Evolutionary conservation across 2,113 vertebrate genomes (phyloP).

Genomic region (Carlito syrichta): DNA sequence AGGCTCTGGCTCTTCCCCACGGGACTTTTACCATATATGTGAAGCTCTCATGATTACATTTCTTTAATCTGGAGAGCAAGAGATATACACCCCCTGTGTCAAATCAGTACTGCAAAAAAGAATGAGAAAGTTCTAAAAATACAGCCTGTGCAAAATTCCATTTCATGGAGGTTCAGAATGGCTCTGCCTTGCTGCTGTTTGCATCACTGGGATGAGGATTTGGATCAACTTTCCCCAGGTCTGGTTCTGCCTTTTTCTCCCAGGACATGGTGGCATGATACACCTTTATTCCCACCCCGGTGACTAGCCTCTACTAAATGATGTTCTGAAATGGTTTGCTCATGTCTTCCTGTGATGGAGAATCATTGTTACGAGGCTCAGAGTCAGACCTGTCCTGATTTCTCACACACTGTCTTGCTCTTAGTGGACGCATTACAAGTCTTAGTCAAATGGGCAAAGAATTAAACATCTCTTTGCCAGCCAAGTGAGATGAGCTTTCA

Average conservation of each 20-base stretch:
- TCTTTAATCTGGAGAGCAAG: background rate
- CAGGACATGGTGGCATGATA: background rate
- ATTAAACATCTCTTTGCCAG: background rate
- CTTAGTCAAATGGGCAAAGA: background rate
- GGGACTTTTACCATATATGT: background rate
- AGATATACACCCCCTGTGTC: background rate
- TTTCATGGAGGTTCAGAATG: constrained; percentile 27
- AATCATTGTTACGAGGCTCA: background rate
- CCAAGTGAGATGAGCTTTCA: background rate
- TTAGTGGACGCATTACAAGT: background rate
- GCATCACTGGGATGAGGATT: background rate
- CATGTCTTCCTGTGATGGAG: background rate
- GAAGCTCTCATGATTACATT: background rate
- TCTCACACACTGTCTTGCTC: background rate
- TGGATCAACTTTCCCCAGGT: background rate
- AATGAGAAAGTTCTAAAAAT: constrained; percentile 64
- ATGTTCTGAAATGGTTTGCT: background rate
- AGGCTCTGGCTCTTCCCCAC: accelerated
- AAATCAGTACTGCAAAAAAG: constrained; percentile 8
- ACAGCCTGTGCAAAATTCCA: constrained; percentile 38
- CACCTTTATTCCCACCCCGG: background rate
- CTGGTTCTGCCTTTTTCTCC: background rate
- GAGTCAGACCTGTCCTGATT: background rate
- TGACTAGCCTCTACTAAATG: background rate
- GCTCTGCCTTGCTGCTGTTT: background rate